Percentiles rank a stretch among this genome's conserved stretches.
Evolutionary conservation across 2,888 invertebrate species (phyloP).

Genomic region (Rhamnusium bicolor): DNA sequence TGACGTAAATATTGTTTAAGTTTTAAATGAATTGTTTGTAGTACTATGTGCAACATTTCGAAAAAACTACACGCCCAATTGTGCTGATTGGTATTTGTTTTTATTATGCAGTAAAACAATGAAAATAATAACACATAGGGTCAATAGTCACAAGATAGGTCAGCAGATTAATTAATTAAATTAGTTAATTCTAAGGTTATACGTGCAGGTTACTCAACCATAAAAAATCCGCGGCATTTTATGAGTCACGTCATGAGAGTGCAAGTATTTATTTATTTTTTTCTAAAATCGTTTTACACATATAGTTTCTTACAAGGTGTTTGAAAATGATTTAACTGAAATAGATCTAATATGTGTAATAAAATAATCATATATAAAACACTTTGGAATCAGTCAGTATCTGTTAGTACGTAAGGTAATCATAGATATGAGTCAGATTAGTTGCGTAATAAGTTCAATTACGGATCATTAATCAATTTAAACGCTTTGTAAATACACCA

Average conservation of each 20-base stretch:
- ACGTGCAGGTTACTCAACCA: conserved; percentile 48
- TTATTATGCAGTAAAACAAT: conserved; percentile 4
- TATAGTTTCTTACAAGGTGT: neutral
- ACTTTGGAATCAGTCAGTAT: neutral
- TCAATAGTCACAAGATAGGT: conserved; percentile 45
- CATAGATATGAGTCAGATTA: conserved; percentile 36
- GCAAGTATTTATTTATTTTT: conserved; percentile 12
- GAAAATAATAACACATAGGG: conserved; percentile 23
- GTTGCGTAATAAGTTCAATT: conserved; percentile 31
- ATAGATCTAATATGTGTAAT: conserved; percentile 1
- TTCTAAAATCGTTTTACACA: neutral
- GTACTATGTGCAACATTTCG: conserved; percentile 4
- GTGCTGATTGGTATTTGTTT: conserved; percentile 2
- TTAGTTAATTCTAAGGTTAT: conserved; percentile 43
- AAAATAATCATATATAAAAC: neutral
- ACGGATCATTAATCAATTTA: conserved; percentile 21
- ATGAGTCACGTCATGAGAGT: conserved; percentile 30
- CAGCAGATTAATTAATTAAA: conserved; percentile 44
- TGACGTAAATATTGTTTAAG: conserved; percentile 11
- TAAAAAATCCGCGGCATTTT: conserved; percentile 38
- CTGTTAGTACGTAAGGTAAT: conserved; percentile 35
- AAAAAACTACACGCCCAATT: conserved; percentile 5
- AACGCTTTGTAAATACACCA: conserved; percentile 12
- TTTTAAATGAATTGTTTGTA: conserved; percentile 20
- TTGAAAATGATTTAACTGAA: neutral